Base-by-base conservation (phyloP, 2,888 invertebrate genomes). In the Sphinx pinastri region DNA sequence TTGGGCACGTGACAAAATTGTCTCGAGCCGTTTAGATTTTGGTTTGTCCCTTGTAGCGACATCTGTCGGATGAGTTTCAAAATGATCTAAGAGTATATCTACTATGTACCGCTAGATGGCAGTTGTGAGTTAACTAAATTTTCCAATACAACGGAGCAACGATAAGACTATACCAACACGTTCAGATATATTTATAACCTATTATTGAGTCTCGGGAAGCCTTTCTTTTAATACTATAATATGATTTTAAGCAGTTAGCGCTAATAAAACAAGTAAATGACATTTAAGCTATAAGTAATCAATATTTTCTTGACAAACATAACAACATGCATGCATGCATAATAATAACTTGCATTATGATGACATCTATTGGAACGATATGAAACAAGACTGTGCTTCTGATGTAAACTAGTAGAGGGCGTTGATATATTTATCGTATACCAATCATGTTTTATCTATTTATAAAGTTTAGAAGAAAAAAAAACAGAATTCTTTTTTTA, bases 41-140 rank as follows among this genome's bases (percentile, higher is more conserved):
- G 16, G 69, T 54, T 52, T 16, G 55, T 52, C 13, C 68, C 75
- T 60, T 14, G 72, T 81, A 78, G 68, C 72, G 84, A 71, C 82
- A 83, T 81, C 84, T 84, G 38, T 59, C 13, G 47, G 7, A 7
- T 47, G 19, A 13, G 38, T 51, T 31, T 51, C 11, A 19, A 8
- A 31, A 2, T 8, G 2, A 60, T 14, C 16, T 6, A 25, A n/a
- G 16, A 2, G 12, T n/a, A 38, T 52, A 6, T n/a, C 16, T 16
- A 38, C 12, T 69, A 13, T 8, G 16, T 31, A 13, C 8, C 52
- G 38, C 68, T 60, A 69, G 68, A 60, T 60, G 60, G 51, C 51
- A 52, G 6, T 58, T 52, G 11, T 60, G n/a, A 14, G 10, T 4
- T 14, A 8, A 6, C 10, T 3, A 38, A 8, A 5, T 38, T 38